Evolutionary conservation across 2,797 vertebrate genomes (phyloP), one percentile per base, ranked within the genome.

Genomic region (Eulemur mongoz): DNA sequence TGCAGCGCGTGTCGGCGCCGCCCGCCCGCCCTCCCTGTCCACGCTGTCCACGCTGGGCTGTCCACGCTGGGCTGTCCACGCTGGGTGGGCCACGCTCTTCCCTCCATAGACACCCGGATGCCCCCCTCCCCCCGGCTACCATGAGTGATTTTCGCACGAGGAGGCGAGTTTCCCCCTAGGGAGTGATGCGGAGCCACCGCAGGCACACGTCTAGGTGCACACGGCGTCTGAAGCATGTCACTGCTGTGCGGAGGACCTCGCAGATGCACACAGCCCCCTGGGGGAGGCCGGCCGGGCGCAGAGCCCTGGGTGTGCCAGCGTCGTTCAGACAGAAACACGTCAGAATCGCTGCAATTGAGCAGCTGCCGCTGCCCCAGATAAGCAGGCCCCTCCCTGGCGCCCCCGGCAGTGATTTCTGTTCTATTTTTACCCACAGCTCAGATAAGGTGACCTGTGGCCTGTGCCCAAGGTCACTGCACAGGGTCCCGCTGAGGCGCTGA

Each of bases 371-470:
- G 75, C 38, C 86, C 20, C 7, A 95, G 97, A 97, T 84, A 89
- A 93, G 86, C 83, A 38, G 92, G 73, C 30, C 92, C 70, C 45
- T 10, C 27, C 3, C 32, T 1, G 15, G 75, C 8, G 69, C 87
- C 69, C 23, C 27, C 13, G 32, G 78, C 32, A 2, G 48, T 10
- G 69, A 95, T 97, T 91, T 79, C 86, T 27, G 10, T 73, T 91
- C 97, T 96, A 96, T 97, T 94, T 96, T 96, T 95, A 96, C 50
- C 92, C 86, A 38, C 38, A 25, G 82, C 38, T 2, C 67, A 73
- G 82, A 96, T 91, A 96, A 84, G 35, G 85, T 54, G 67, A 40
- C 85, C 23, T 1, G 20, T 2, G 1, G 48, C 65, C 59, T 7
- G 9, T 63, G 18, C 25, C 38, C 95, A 92, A 97, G 95, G 96